phyloP scores from a whole-genome alignment of 2,797 vertebrate genomes.

The Syndactyla subalaris region DNA sequence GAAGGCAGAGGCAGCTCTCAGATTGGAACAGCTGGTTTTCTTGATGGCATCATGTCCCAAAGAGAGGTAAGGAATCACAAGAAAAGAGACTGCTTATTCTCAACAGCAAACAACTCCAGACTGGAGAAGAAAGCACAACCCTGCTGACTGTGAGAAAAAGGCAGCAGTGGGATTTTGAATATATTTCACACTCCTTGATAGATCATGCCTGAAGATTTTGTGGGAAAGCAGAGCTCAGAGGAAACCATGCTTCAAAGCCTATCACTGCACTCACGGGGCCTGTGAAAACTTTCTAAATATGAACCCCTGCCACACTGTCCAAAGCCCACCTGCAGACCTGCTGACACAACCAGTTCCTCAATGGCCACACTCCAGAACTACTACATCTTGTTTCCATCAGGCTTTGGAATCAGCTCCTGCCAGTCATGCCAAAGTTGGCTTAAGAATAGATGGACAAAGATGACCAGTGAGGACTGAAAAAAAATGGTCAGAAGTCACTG shows the following conservation, averaged over 20 bases:
- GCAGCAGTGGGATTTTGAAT: constrained; percentile 45
- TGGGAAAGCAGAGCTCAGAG: constrained; percentile 19
- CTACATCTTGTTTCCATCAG: rapidly evolving
- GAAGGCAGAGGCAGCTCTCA: constrained; percentile 19
- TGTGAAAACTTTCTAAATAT: not conserved
- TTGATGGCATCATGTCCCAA: constrained; percentile 45
- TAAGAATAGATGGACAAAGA: not conserved
- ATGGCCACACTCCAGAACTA: not conserved
- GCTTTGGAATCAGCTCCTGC: not conserved
- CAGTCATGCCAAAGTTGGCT: not conserved
- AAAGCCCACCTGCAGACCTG: not conserved
- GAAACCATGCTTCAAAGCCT: not conserved
- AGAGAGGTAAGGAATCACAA: constrained; percentile 44
- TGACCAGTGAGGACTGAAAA: not conserved
- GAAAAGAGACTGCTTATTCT: constrained; percentile 54
- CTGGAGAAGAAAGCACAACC: constrained; percentile 31
- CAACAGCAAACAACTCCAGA: constrained; percentile 53
- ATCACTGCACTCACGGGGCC: not conserved
- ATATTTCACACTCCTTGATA: constrained; percentile 40
- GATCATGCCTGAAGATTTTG: constrained; percentile 31
- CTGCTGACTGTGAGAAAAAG: constrained; percentile 35
- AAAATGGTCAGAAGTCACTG: not conserved
- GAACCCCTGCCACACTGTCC: not conserved
- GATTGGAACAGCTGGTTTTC: constrained; percentile 54
- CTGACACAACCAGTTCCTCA: not conserved